Evolutionary conservation across 2,888 invertebrate genomes (phyloP).

Genomic region (Cheilosia grossa): DNA sequence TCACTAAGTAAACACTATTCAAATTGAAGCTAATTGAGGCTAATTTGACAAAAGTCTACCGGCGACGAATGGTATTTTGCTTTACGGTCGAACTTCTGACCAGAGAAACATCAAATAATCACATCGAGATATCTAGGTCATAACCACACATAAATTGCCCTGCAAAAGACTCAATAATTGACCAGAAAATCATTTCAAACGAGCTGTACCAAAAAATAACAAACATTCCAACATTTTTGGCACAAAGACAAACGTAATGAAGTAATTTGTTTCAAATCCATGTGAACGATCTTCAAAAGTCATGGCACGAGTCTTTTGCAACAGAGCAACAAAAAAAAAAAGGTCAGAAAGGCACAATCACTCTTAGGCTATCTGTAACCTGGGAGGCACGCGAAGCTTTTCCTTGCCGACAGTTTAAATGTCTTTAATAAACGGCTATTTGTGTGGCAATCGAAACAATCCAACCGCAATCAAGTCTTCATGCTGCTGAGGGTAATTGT

Average conservation of each 20-base stretch:
- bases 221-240: conserved; percentile 11
- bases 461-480: conserved; percentile 9
- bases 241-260: conserved; percentile 12
- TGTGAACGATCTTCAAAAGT: conserved; percentile 35
- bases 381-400: conserved; percentile 43
- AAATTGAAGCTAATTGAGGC: conserved; percentile 5
- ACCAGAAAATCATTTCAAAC: conserved; percentile 4
- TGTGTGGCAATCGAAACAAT: conserved; percentile 31
- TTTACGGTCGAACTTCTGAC: conserved; percentile 13
- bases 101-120: conserved; percentile 1
- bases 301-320: conserved; percentile 56
- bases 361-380: conserved; percentile 6
- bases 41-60: background rate
- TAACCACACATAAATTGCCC: background rate
- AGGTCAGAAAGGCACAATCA: conserved; percentile 25
- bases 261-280: conserved; percentile 53
- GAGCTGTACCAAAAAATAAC: conserved; percentile 1
- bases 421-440: conserved; percentile 15
- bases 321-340: conserved; percentile 18
- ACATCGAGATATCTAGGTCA: conserved; percentile 14
- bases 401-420: conserved; percentile 29
- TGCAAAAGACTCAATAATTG: conserved; percentile 12
- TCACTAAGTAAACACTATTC: conserved; percentile 3
- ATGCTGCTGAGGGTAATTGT: background rate
- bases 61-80: background rate